Conservation (phyloP, 2,888 invertebrate species). For the Tetranychus truncatus region DNA sequence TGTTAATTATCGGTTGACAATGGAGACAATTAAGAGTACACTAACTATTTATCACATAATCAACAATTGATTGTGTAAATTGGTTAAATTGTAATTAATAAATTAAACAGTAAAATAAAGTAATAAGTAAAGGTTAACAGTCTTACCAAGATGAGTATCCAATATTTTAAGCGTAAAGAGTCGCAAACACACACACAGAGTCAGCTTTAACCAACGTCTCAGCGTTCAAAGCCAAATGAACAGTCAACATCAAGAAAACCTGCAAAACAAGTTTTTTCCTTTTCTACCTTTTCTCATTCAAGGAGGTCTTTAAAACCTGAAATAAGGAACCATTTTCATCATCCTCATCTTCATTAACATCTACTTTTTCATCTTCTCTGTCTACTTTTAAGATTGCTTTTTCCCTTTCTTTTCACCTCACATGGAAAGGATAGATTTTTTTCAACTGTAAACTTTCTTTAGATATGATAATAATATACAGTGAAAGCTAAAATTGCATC, state of each 20-base stretch:
- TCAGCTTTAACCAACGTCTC: neutral
- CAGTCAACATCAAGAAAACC: neutral
- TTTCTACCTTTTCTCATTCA: neutral
- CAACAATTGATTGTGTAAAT: too few species aligned
- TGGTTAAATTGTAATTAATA: too few species aligned
- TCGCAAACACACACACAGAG: neutral
- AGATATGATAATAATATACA: neutral
- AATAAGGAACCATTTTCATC: neutral
- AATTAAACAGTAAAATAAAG: too few species aligned
- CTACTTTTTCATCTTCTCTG: neutral
- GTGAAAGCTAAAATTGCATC: too few species aligned
- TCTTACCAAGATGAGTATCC: too few species aligned
- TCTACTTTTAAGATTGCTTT: neutral
- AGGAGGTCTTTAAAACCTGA: neutral
- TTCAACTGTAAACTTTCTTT: neutral
- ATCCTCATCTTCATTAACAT: neutral
- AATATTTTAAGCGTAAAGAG: neutral
- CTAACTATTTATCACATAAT: too few species aligned
- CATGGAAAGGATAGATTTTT: neutral
- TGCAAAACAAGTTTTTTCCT: neutral
- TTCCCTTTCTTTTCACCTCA: neutral
- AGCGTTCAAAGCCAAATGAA: neutral
- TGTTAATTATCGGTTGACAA: too few species aligned
- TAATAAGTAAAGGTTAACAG: too few species aligned
- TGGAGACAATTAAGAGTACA: too few species aligned